Conservation (phyloP, 2,113 vertebrate genomes). For the Rana temporaria region DNA sequence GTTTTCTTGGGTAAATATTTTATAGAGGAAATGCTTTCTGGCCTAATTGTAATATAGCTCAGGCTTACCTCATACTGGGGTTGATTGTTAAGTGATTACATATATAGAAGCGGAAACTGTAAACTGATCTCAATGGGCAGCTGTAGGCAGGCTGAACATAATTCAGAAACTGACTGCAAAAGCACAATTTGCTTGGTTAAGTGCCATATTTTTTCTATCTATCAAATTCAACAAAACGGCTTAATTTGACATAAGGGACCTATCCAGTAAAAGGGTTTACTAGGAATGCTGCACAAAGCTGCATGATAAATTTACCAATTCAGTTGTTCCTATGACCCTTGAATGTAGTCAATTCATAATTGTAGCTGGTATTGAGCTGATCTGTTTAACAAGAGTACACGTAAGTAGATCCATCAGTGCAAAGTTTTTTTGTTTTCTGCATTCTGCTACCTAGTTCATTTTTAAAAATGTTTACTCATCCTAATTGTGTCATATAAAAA, state of each 20-base stretch:
- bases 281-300: constrained; percentile 20
- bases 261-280: constrained; percentile 11
- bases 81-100: constrained; percentile 22
- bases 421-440: not conserved
- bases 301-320: constrained; percentile 19
- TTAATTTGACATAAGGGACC: constrained; percentile 15
- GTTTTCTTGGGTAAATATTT: not conserved
- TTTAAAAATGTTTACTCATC: too few relatives aligned
- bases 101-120: constrained; percentile 38
- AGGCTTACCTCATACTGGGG: not conserved
- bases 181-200: constrained; percentile 36
- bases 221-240: constrained; percentile 18
- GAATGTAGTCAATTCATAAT: constrained; percentile 2
- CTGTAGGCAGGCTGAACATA: constrained; percentile 38
- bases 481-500: too few relatives aligned
- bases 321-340: constrained; percentile 4
- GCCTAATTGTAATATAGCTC: constrained; percentile 4
- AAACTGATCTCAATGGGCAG: constrained; percentile 27
- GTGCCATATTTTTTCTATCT: constrained; percentile 15
- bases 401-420: not conserved
- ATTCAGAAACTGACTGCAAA: constrained; percentile 28
- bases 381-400: not conserved
- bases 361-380: not conserved
- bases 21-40: not conserved
- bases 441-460: too few relatives aligned